phyloP scores from a whole-genome alignment of 2,797 vertebrate genomes.

The Pachyuromys duprasi region DNA sequence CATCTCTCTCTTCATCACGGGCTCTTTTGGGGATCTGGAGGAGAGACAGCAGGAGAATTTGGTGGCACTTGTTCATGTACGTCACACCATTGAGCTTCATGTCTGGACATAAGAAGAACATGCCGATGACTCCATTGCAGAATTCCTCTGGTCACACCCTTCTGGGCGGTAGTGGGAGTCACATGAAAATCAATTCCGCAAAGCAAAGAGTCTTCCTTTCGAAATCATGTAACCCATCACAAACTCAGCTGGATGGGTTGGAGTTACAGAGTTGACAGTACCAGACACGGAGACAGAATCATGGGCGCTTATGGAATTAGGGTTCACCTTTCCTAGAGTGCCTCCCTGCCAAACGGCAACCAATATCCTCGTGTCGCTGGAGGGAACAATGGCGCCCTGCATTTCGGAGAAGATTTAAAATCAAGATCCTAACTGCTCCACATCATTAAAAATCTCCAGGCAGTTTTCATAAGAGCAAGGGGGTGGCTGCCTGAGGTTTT shows the following conservation, averaged over 20 bases:
- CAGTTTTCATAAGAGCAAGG: constrained; percentile 84
- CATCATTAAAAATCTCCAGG: constrained; percentile 85
- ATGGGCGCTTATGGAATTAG: background rate
- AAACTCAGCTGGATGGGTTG: background rate
- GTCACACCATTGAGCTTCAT: background rate
- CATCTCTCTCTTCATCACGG: background rate
- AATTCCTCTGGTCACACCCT: background rate
- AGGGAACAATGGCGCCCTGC: constrained; percentile 80
- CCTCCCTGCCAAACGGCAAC: constrained; percentile 62
- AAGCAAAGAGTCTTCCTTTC: background rate
- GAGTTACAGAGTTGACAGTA: constrained; percentile 58
- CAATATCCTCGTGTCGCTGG: constrained; percentile 70
- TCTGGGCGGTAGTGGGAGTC: background rate
- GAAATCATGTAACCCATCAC: background rate
- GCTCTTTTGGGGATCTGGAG: background rate
- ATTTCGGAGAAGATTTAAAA: constrained; percentile 82
- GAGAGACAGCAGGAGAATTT: background rate
- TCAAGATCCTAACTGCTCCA: constrained; percentile 78
- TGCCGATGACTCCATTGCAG: background rate
- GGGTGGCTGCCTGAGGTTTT: constrained; percentile 84
- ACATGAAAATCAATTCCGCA: background rate
- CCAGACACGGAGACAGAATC: constrained; percentile 16
- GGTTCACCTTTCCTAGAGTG: constrained; percentile 71
- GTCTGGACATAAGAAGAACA: background rate
- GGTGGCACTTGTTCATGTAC: background rate